Evolutionary conservation across 2,888 invertebrate genomes (phyloP), one percentile per base, ranked within the genome.

Genomic region (Amorpha juglandis): DNA sequence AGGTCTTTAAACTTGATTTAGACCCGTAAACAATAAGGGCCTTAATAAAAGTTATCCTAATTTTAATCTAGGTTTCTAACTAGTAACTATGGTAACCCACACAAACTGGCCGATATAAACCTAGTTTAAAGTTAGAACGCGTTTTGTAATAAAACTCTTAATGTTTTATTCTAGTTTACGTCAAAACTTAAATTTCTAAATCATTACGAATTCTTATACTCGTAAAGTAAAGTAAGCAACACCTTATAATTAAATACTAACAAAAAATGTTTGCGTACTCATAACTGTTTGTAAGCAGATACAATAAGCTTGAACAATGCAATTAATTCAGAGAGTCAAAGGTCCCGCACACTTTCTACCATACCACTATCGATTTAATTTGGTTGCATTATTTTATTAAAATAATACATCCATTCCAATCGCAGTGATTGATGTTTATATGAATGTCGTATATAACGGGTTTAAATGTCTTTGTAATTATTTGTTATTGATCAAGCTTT

Each of bases 261-360:
- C 62, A 62, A 45, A 65, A 62, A 50, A 62, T 66, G 63, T 66
- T 63, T 63, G 35, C 19, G 50, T 19, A 58, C 38, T 58, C 58
- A 47, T 66, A 47, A 63, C 52, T 53, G 63, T 65, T 58, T 48
- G 35, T 66, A 50, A 63, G 52, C 63, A 63, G 42, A 19, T 63
- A 68, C 72, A 75, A 77, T 77, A 73, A 75, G 67, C 69, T 66
- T 62, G 70, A 69, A 86, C 86, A 88, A 88, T 86, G 77, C 68
- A 38, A 76, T 71, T 87, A 88, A 88, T 88, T 88, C 83, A 74
- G 45, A 65, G 71, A 76, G 88, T 86, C 87, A 87, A 71, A 87
- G 88, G 87, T 87, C 82, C 65, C 65, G 38, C 42, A 51, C 64
- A 58, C 51, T 42, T 58, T 69, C 65, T 38, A 70, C 64, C 62